phyloP scores from a whole-genome alignment of 64 coral and sea anemone species.

The Pachyseris speciosa region DNA sequence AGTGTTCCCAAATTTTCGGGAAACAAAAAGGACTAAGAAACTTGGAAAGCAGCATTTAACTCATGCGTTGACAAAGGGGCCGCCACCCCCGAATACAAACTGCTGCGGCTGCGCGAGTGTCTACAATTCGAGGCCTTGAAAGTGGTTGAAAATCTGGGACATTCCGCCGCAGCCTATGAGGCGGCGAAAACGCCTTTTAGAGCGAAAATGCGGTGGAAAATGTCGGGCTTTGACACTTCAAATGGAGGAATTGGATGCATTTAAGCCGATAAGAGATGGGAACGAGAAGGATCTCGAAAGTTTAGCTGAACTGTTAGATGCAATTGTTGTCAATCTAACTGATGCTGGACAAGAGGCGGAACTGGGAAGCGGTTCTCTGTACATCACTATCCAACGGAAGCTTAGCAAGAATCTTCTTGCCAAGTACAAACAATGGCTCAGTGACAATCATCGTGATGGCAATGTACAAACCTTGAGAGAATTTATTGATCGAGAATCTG shows the following conservation, averaged over 20 bases:
- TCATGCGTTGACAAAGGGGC: constrained; percentile 21
- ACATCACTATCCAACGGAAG: constrained; percentile 21
- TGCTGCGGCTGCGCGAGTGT: constrained; percentile 48
- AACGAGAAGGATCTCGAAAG: no score
- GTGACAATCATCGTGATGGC: neutral
- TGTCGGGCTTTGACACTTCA: no score
- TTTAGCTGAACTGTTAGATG: no score
- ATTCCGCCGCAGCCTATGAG: no score
- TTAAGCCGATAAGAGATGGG: no score
- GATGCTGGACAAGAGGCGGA: constrained; percentile 18
- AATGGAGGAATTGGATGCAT: no score
- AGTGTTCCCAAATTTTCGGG: no score
- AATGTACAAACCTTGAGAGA: neutral
- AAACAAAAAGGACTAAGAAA: constrained; percentile 62
- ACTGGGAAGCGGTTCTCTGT: no score
- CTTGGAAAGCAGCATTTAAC: constrained; percentile 74
- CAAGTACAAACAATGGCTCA: no score
- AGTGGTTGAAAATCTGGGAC: no score
- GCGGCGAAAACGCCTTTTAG: no score
- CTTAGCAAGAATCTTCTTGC: neutral
- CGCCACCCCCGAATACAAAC: constrained; percentile 65
- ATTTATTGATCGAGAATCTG: neutral
- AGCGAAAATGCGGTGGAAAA: no score
- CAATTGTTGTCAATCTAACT: constrained; percentile 42
- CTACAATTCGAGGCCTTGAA: constrained; percentile 23